phyloP scores from a whole-genome alignment of 2,113 vertebrate genomes.

The Hippocampus barbouri region DNA sequence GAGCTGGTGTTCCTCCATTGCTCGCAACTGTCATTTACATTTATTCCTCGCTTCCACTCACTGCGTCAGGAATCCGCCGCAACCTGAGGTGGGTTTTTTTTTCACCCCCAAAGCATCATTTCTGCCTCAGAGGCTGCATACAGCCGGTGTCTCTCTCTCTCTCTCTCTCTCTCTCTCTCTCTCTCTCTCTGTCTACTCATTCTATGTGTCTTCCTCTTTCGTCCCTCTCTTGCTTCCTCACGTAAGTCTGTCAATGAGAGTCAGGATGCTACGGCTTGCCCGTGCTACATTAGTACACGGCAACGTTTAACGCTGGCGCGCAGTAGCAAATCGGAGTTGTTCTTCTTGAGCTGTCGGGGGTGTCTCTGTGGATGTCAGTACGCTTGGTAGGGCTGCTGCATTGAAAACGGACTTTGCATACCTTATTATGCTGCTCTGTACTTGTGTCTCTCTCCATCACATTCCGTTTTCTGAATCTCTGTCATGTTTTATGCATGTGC shows the following conservation, averaged over 20 bases:
- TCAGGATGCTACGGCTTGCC: conserved; percentile 20
- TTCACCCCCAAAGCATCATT: conserved; percentile 34
- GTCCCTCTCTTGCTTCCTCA: conserved; percentile 24
- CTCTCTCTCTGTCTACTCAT: conserved; percentile 14
- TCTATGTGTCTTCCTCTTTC: conserved; percentile 10
- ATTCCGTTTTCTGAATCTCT: conserved; percentile 34
- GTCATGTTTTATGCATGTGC: conserved; percentile 57
- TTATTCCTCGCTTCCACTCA: conserved; percentile 46
- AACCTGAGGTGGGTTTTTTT: conserved; percentile 70
- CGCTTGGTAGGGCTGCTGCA: conserved; percentile 41
- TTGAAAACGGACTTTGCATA: conserved; percentile 61
- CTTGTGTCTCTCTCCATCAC: conserved; percentile 20
- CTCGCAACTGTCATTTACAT: conserved; percentile 43
- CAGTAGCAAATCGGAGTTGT: conserved; percentile 24
- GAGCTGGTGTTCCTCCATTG: conserved; percentile 51
- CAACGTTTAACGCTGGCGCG: conserved; percentile 34
- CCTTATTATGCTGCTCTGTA: conserved; percentile 46
- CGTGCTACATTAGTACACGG: conserved; percentile 10
- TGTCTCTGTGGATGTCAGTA: conserved; percentile 31
- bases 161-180: conserved; percentile 12
- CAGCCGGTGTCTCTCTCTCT: conserved; percentile 21
- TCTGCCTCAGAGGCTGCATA: conserved; percentile 43
- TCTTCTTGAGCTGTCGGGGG: conserved; percentile 18
- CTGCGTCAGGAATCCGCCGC: conserved; percentile 65
- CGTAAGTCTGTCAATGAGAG: conserved; percentile 39